Base-by-base conservation (phyloP, 2,888 invertebrate species). In the Epinotia demarniana region DNA sequence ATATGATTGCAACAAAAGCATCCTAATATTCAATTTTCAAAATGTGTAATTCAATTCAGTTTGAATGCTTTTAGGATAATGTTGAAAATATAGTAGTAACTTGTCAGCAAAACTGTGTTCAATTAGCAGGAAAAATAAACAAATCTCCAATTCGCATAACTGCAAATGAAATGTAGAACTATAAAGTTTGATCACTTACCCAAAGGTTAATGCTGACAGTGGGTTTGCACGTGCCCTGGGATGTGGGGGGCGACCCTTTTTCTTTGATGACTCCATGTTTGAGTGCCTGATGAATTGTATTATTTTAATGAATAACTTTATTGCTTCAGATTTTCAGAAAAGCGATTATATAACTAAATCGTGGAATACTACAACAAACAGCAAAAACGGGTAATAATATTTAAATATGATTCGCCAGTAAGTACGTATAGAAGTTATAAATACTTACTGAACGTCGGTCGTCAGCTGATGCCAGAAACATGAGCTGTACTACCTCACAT, bases 131-230 rank as follows among this genome's bases (percentile, higher is more conserved):
- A 46, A 46, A 46, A 12, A 46, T 3, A 13, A 46, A 46, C 46
- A 46, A 39, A 39, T 39, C 13, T 46, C 12, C 12, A 19, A 13
- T 55, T 67, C 55, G 67, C 39, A 39, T 4, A 19, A 16, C 39
- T 16, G 58, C 16, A 23, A 46, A 18, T 0, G 11, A 55, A 16
- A 18, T 58, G 11, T 58, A 16, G n/a, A 49, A 23, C 27, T 49
- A 57, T 27, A 33, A 49, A 69, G 63, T 66, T 4, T 76, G 71
- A 80, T 57, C 77, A 94, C 95, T 95, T 93, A 97, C 96, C 95
- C 93, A 89, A 96, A 96, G 74, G 96, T 96, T 66, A 96, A 86
- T n/a, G 95, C 93, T 43, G 96, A 96, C 53, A 97, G 80, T n/a
- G 95, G 93, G 85, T 96, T 96, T 19, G 96, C 95, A 80, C 89